phyloP scores from a whole-genome alignment of 2,888 invertebrate genomes.

The Leptopilina syphax region DNA sequence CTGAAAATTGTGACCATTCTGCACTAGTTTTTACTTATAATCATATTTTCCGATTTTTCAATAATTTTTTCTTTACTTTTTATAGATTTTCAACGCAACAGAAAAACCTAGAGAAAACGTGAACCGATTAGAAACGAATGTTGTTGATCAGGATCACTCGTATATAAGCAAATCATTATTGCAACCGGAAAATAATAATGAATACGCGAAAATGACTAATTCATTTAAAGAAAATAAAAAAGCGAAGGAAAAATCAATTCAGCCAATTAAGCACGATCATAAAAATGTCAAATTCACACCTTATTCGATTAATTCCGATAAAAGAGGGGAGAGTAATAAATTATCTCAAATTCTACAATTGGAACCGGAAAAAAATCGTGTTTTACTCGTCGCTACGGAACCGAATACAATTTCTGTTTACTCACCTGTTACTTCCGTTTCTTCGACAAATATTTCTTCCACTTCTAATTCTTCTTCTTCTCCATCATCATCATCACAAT shows the following conservation, averaged over 20 bases:
- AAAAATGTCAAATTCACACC: slow-evolving; percentile 2
- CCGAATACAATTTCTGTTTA: not conserved
- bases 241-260: not conserved
- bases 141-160: not conserved
- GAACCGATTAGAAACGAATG: not conserved
- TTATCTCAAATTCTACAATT: not conserved
- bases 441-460: not conserved
- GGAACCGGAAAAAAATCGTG: not conserved
- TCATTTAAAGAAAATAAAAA: not conserved
- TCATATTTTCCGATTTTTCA: not conserved
- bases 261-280: not conserved
- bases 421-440: not conserved
- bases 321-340: not conserved
- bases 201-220: not conserved
- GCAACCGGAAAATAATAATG: not conserved
- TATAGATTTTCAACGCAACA: not conserved
- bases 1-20: too few species aligned
- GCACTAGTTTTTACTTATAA: too few species aligned
- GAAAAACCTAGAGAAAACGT: not conserved
- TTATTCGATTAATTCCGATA: not conserved
- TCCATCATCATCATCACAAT: too few species aligned
- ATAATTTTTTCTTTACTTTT: not conserved
- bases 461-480: too few species aligned
- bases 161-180: not conserved
- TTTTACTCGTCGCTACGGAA: not conserved